Percentiles rank a stretch among this genome's conserved stretches.
Evolutionary conservation across 1,140 invertebrate species (phyloP).

Genomic region (Drosophila paulistorum): DNA sequence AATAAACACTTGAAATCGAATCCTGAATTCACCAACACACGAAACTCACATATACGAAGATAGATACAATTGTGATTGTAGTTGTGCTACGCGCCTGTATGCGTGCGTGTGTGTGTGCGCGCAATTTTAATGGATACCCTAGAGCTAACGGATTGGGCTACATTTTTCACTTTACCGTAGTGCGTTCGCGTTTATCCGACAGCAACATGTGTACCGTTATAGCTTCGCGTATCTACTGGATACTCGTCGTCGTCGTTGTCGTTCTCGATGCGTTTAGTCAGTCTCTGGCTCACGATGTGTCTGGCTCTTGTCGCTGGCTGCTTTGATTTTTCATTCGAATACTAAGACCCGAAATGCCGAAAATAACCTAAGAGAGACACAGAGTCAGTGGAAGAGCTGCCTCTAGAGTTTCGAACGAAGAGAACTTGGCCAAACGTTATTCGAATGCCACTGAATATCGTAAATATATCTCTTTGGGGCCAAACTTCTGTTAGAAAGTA

Average conservation of each 20-base stretch:
- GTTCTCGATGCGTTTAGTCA: constrained; percentile 33
- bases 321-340: constrained; percentile 56
- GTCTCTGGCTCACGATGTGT: constrained; percentile 16
- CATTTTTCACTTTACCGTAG: constrained; percentile 65
- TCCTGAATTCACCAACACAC: constrained; percentile 12
- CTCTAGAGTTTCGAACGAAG: background rate
- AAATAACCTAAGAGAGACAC: background rate
- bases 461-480: constrained; percentile 20
- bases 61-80: constrained; percentile 22
- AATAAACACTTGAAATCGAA: constrained; percentile 15
- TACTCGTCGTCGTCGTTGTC: constrained; percentile 47
- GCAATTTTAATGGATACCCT: constrained; percentile 68
- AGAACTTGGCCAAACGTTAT: constrained; percentile 16
- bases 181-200: constrained; percentile 58
- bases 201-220: constrained; percentile 78
- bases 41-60: constrained; percentile 30
- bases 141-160: constrained; percentile 73
- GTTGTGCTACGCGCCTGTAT: constrained; percentile 15
- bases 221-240: constrained; percentile 78
- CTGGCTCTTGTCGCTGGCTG: constrained; percentile 21
- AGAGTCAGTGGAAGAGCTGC: background rate
- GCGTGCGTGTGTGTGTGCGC: constrained; percentile 32
- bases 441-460: constrained; percentile 26
- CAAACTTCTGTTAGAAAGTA: constrained; percentile 19
- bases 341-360: constrained; percentile 25